Base-by-base conservation (phyloP, 23 tunicate species). In the Halocynthia roretzi region DNA sequence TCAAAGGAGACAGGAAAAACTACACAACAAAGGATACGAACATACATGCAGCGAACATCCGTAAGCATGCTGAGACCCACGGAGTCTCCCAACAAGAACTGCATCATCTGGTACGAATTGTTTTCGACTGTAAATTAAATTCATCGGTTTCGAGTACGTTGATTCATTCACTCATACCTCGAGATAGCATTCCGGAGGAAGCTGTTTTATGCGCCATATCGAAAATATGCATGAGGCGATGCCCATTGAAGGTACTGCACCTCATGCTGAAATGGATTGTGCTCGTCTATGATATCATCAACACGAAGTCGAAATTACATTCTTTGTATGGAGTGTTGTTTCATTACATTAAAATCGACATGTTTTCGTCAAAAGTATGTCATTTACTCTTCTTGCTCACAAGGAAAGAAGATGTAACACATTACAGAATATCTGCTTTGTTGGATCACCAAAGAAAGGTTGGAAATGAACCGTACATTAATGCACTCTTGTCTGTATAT, bases 331-430 rank as follows among this genome's bases (percentile, higher is more conserved):
- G 82, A 53, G 40, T 86, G 14, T 19, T 86, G 10, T 80, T 86
- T 74, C 84, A 76, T 57, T 80, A 71, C 22, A 75, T 86, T 31
- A 77, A 76, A 40, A 80, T 70, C 68, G 91, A 86, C 52, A 57
- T 76, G 51, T 53, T 86, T 7, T 86, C 82, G 22, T 85, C 91
- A 12, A 21, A 21, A 52, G 61, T 86, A 23, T 86, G 91, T 51
- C 91, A 86, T 65, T 70, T 86, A 20, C 55, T 86, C 18, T 86
- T 54, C 48, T 58, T 86, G 52, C 50, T 86, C 56, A 86, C 91
- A 7, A 68, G 91, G 57, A 76, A 86, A 69, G 53, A 56, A 68
- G 91, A 86, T 56, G 91, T 84, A 7, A 76, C 82, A 17, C 87
- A 84, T 56, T 68, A 65, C 60, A 80, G 87, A 15, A 84, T 84